Evolutionary conservation across 2,797 vertebrate genomes (phyloP), one percentile per base, ranked within the genome.

Genomic region (Enteromius viviparus): DNA sequence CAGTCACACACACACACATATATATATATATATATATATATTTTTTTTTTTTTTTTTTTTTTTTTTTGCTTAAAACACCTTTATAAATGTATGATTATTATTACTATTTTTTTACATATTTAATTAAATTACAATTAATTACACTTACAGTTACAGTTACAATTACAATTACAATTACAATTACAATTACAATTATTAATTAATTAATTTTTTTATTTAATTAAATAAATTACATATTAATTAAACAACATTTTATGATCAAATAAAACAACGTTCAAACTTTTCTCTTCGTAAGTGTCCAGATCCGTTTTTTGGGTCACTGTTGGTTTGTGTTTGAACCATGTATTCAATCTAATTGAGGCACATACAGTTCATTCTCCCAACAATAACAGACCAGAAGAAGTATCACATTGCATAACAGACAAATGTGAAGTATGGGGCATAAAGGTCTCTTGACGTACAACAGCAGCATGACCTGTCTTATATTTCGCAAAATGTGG

Each of bases 311-410:
- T 64, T 47, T n/a, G 55, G 21, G 42, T 49, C 71, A 53, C 21
- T 53, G 45, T 75, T 51, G 55, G 40, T 74, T 51, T 75, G 70
- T 53, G 42, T 72, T 72, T 62, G 64, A 29, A 74, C 47, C 15
- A 42, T 15, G 32, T 42, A 75, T 82, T 66, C 11, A 37, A 49
- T 40, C 15, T 65, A 75, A 82, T 66, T 42, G 71, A 82, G 37
- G 45, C 42, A 66, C 42, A 53, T 65, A 62, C 17, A 66, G 42
- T 75, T 82, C 60, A n/a, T 75, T 65, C 62, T 29, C 11, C 69
- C 23, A 82, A 82, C 72, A 68, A 82, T 55, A 82, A 74, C 58
- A 81, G 70, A 15, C 19, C 58, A 75, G 70, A 74, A 47, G 58
- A 12, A 37, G 32, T 53, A 66, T 82, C 23, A 45, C 37, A 17